Evolutionary conservation across 2,797 vertebrate genomes (phyloP).

Genomic region (Falco novaeseelandiae): DNA sequence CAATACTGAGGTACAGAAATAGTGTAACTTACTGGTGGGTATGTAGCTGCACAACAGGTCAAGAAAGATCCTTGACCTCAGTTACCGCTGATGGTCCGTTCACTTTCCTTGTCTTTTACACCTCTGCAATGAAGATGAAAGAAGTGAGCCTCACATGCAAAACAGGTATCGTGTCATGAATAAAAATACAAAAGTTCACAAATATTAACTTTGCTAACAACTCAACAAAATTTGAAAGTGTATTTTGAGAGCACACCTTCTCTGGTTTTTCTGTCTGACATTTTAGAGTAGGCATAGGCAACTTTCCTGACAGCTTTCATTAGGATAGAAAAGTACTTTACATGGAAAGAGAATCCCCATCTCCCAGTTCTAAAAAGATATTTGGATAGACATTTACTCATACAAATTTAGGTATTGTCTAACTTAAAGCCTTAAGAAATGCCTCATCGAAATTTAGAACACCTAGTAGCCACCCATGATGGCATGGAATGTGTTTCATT

Average conservation of each 20-base stretch:
- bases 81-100: neutral
- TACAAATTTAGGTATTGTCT: neutral
- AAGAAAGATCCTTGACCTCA: neutral
- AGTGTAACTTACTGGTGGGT: neutral
- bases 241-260: neutral
- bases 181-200: neutral
- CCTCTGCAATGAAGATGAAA: neutral
- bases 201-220: neutral
- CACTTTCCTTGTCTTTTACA: neutral
- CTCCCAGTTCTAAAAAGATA: neutral
- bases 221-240: neutral
- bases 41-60: neutral
- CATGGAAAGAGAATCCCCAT: neutral
- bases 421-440: neutral
- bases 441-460: neutral
- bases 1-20: neutral
- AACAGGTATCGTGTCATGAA: neutral
- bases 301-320: neutral
- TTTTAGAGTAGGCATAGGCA: neutral
- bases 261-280: neutral
- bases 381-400: neutral
- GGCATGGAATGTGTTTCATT: neutral
- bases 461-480: neutral
- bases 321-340: neutral
- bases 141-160: neutral